Base-by-base conservation (phyloP, 2,888 invertebrate species). In the Pocota personata region DNA sequence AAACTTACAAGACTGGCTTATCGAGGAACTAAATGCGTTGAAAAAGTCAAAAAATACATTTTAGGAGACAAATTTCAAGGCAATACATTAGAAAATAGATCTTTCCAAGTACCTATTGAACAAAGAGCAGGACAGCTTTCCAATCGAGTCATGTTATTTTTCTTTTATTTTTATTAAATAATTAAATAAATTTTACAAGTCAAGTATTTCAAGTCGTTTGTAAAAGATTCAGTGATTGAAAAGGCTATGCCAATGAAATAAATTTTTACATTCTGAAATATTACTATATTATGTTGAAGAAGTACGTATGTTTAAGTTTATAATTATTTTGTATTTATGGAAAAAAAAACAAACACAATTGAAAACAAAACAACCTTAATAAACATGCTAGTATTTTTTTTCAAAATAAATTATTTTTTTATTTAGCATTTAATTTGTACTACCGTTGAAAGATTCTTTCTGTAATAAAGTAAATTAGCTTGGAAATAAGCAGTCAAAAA, bases 1-100 rank as follows among this genome's bases (percentile, higher is more conserved):
- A 88, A 91, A 91, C 88, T 91, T 90, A 89, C 90, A 91, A 88
- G 89, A 89, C 78, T 92, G 92, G 92, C 90, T 92, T 79, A 91
- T 90, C 89, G 91, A 91, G 87, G 91, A 91, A 89, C 88, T 91
- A 75, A 91, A 91, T 87, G 88, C 90, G 73, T 87, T 92, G 87
- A 89, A 90, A 88, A 90, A 89, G 77, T 82, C 82, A 57, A 71
- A 82, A 82, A 77, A 62, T 35, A 62, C 66, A 66, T 72, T 87
- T 73, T 87, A 87, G 73, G 12, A 27, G 50, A 67, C 37, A 46
- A 43, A 66, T 55, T 60, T 55, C 12, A 58, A 57, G 46, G 24
- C 30, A 58, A 37, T 24, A 37, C 37, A 32, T 75, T 48, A 76
- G 37, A 14, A 88, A 86, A 60, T 60, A 78, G n/a, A 69, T 69